Percentiles rank a stretch among this genome's conserved stretches.
Conservation (phyloP, 2,888 invertebrate species). For the Ophonus ardosiacus region DNA sequence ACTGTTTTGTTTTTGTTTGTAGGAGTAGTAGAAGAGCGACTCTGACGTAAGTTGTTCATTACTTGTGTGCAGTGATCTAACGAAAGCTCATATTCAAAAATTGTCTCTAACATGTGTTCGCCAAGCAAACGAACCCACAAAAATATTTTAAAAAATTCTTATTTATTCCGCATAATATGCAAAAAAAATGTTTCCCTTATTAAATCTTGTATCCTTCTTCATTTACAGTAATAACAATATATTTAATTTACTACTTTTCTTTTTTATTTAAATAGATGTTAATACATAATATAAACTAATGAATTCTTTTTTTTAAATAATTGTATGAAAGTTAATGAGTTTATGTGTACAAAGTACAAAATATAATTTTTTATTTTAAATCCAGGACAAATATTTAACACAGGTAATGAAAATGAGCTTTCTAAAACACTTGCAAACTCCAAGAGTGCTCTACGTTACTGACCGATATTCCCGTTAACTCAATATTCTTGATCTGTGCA, state of each 20-base stretch:
- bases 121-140: neutral
- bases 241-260: neutral
- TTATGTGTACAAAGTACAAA: no score
- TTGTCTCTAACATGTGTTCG: conserved; percentile 39
- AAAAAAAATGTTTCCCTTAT: no score
- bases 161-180: neutral
- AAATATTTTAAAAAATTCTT: neutral
- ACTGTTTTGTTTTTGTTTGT: conserved; percentile 66
- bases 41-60: conserved; percentile 65
- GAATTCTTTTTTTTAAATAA: neutral
- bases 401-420: conserved; percentile 52
- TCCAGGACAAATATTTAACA: no score
- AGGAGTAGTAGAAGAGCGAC: conserved; percentile 67
- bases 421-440: conserved; percentile 56
- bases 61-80: conserved; percentile 63
- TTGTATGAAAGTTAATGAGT: neutral
- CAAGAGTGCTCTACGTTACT: conserved; percentile 59
- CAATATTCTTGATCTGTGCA: conserved; percentile 46
- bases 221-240: neutral
- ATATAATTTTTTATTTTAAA: no score
- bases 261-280: neutral
- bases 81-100: conserved; percentile 62
- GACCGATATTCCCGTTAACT: conserved; percentile 57
- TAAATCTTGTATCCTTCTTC: neutral
- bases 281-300: neutral